Evolutionary conservation across 1,140 invertebrate genomes (phyloP).

Genomic region (Zaprionus kolodkinae): DNA sequence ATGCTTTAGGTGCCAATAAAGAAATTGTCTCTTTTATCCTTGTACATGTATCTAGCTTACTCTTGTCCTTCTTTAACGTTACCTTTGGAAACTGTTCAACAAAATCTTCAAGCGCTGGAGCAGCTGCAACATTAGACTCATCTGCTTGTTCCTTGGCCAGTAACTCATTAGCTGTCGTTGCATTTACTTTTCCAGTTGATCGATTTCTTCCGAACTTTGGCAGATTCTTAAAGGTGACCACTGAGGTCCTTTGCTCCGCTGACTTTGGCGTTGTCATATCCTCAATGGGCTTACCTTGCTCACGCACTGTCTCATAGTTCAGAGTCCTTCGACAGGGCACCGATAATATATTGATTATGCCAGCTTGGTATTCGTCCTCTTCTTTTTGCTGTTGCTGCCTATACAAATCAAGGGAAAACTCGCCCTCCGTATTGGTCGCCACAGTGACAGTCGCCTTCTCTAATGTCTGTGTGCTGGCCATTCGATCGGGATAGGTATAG

Average conservation of each 20-base stretch:
- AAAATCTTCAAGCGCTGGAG: neutral
- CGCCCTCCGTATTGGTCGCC: constrained; percentile 6
- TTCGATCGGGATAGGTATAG: neutral
- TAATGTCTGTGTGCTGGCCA: constrained; percentile 19
- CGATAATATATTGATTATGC: constrained; percentile 51
- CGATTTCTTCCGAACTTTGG: constrained; percentile 1
- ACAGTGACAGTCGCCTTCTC: neutral
- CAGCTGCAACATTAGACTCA: neutral
- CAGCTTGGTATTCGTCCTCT: neutral
- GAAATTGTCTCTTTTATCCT: neutral
- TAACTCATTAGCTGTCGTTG: neutral
- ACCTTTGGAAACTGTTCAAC: neutral
- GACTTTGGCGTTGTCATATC: neutral
- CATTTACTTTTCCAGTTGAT: neutral
- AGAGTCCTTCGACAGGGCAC: constrained; percentile 25
- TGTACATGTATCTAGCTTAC: neutral
- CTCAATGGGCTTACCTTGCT: neutral
- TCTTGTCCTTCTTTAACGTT: neutral
- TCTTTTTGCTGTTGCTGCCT: neutral
- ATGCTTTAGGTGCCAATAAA: neutral
- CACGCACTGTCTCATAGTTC: neutral
- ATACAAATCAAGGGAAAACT: neutral
- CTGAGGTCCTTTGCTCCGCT: neutral
- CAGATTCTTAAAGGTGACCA: constrained; percentile 10
- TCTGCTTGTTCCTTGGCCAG: neutral